A percentile compares a stretch with the other conserved stretches of the same genome.
phyloP scores from a whole-genome alignment of 2,113 vertebrate species.

The Cavia aperea region DNA sequence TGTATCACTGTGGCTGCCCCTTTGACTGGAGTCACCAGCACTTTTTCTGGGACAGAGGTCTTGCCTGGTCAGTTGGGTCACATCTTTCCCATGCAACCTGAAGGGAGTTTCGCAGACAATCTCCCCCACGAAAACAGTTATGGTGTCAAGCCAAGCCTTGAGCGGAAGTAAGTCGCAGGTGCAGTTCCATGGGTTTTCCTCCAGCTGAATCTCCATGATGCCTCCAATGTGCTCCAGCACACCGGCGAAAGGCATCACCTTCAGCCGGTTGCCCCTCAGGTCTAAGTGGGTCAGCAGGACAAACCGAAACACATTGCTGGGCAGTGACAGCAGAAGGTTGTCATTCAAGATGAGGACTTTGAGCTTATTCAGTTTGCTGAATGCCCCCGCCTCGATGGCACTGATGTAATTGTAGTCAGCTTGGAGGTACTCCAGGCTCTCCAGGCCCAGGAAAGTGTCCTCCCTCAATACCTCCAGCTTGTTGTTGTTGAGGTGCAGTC shows the following conservation, averaged over 20 bases:
- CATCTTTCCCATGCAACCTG: constrained; percentile 93
- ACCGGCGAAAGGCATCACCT: constrained; percentile 94
- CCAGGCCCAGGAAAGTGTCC: constrained; percentile 92
- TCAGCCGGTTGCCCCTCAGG: constrained; percentile 93
- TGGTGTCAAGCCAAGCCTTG: constrained; percentile 96
- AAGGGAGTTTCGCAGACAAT: constrained; percentile 98
- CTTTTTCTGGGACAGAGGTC: constrained; percentile 94
- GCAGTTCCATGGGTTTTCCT: constrained; percentile 99
- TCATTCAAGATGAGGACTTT: constrained; percentile 99
- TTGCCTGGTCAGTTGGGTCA: constrained; percentile 95
- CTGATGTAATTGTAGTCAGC: constrained; percentile 99
- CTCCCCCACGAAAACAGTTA: constrained; percentile 95
- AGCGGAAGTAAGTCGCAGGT: constrained; percentile 95
- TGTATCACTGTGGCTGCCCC: constrained; percentile 82
- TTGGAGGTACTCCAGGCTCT: constrained; percentile 96
- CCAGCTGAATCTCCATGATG: constrained; percentile 98
- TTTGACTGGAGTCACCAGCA: constrained; percentile 81
- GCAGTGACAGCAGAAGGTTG: constrained; percentile 93
- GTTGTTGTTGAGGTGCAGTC: constrained; percentile 97
- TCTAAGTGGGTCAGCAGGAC: constrained; percentile 97
- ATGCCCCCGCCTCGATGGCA: constrained; percentile 91
- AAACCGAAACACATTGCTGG: constrained; percentile 96
- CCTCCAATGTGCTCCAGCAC: constrained; percentile 97
- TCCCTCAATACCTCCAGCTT: constrained; percentile 93
- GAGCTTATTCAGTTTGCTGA: constrained; percentile 95